Conservation (phyloP, 2,888 invertebrate genomes). For the Hemicrepidius hirtus region DNA sequence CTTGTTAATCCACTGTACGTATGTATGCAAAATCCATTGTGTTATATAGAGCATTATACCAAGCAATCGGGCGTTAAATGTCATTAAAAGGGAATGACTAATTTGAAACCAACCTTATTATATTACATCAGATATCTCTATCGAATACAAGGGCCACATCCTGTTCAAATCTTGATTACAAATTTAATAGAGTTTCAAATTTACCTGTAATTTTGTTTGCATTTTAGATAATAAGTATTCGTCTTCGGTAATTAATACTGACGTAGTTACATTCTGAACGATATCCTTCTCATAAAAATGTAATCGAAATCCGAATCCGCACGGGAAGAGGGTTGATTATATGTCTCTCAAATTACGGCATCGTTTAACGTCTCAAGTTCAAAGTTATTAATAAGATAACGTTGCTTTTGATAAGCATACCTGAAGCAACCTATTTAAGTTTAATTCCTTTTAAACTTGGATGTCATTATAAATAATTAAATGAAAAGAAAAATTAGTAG, state of each 20-base stretch:
- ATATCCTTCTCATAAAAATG: background rate
- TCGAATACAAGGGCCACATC: background rate
- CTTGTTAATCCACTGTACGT: background rate
- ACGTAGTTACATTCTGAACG: background rate
- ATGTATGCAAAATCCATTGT: background rate
- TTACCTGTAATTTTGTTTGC: background rate
- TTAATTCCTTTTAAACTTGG: background rate
- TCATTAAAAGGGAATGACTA: conserved; percentile 10
- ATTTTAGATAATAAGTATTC: too few species aligned
- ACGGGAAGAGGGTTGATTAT: background rate
- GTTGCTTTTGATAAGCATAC: background rate
- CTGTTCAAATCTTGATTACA: conserved; percentile 1
- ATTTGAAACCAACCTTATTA: conserved; percentile 8
- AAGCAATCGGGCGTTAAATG: conserved; percentile 16
- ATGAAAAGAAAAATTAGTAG: too few species aligned
- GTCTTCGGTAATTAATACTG: background rate
- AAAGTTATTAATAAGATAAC: conserved; percentile 5
- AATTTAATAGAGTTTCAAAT: background rate
- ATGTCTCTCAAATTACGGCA: background rate
- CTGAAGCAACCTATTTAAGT: background rate
- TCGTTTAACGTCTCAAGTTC: conserved; percentile 6
- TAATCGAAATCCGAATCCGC: background rate
- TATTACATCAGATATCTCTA: conserved; percentile 1
- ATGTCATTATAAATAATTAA: too few species aligned
- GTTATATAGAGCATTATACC: background rate